These are phyloP conservation scores for Erannis defoliaria DNA, from an alignment of 2,888 invertebrate genomes.

Conservation along the genomic window DNA sequence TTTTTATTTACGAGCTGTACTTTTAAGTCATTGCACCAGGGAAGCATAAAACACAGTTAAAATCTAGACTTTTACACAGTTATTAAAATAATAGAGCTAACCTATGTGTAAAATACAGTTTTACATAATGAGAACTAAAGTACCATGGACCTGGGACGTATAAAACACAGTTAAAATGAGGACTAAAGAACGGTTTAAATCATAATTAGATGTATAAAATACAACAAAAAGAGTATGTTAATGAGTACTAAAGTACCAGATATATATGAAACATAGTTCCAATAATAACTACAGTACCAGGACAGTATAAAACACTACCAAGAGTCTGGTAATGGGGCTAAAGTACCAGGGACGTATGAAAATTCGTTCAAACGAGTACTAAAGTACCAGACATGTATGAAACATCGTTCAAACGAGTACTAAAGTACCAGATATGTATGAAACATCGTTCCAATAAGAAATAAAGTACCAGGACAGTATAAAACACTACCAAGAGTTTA, in stretches of 20 bases:
- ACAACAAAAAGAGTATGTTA: too few species aligned
- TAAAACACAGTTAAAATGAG: not conserved
- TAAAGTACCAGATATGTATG: not conserved
- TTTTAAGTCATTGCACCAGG: too few species aligned
- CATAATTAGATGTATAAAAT: too few species aligned
- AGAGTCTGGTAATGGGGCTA: too few species aligned
- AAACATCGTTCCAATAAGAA: not conserved
- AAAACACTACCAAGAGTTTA: not conserved
- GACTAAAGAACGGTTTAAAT: conserved; percentile 5
- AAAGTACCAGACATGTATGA: not conserved
- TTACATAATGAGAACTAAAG: too few species aligned
- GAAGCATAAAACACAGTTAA: too few species aligned
- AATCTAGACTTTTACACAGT: too few species aligned
- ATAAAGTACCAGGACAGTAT: not conserved
- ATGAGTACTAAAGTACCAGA: too few species aligned
- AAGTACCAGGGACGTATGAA: not conserved
- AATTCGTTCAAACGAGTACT: not conserved
- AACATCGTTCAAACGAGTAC: not conserved
- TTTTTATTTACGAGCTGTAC: too few species aligned
- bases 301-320: not conserved
- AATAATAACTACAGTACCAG: not conserved
- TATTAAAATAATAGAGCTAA: too few species aligned
- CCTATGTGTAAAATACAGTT: too few species aligned
- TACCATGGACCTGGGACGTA: too few species aligned
- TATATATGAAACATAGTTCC: not conserved